These are phyloP conservation scores for Chloroclysta siterata DNA, from an alignment of 2,888 invertebrate species.

Conservation along the genomic window DNA sequence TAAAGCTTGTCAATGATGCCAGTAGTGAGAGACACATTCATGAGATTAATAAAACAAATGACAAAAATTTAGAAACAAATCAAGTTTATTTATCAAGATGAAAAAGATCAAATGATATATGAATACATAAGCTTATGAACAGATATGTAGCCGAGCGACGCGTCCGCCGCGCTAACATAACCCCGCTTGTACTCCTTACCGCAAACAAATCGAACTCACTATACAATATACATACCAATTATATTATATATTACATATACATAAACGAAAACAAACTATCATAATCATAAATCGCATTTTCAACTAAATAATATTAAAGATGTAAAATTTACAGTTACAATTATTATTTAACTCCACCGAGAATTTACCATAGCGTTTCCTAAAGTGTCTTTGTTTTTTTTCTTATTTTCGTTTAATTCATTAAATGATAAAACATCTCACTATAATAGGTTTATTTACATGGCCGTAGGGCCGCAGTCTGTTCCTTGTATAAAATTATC, in stretches of 20 bases:
- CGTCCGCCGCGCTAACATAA: conserved; percentile 50
- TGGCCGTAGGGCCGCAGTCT: conserved; percentile 70
- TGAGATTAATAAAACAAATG: conserved; percentile 50
- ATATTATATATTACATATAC: conserved; percentile 60
- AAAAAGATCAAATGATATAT: conserved; percentile 83
- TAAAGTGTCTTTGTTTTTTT: conserved; percentile 75
- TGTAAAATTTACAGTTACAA: conserved; percentile 72
- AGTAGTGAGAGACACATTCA: too few species aligned
- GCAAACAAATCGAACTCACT: conserved; percentile 50
- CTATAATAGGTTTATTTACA: conserved; percentile 80
- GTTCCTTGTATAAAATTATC: conserved; percentile 79
- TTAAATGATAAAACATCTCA: conserved; percentile 82
- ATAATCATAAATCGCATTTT: conserved; percentile 48
- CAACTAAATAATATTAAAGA: conserved; percentile 65
- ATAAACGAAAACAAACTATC: conserved; percentile 63
- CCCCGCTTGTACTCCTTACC: conserved; percentile 50
- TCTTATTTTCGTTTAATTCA: conserved; percentile 61
- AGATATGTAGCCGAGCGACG: conserved; percentile 67
- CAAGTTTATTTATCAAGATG: conserved; percentile 85
- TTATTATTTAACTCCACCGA: conserved; percentile 68
- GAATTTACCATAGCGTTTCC: conserved; percentile 66
- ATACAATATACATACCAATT: conserved; percentile 54
- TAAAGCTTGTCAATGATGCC: neutral
- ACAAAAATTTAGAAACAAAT: conserved; percentile 84
- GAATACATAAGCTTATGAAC: conserved; percentile 73